Evolutionary conservation across 2,113 vertebrate genomes (phyloP).

Genomic region (Opisthocomus hoazin): DNA sequence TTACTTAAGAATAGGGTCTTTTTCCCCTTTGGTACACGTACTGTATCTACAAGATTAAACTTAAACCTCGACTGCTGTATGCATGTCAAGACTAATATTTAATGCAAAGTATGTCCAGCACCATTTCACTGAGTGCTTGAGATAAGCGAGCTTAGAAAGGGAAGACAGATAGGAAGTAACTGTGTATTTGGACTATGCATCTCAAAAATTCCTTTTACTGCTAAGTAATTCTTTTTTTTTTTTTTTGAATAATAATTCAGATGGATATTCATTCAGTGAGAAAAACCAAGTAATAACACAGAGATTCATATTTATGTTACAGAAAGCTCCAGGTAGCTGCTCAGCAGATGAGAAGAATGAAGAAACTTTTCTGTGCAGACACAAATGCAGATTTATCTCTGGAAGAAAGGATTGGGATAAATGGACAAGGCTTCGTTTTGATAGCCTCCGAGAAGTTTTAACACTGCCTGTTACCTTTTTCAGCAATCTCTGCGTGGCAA

Average conservation of each 20-base stretch:
- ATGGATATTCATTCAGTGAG: neutral
- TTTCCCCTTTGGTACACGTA: neutral
- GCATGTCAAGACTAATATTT: neutral
- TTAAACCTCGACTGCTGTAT: neutral
- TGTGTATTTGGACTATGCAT: neutral
- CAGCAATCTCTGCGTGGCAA: neutral
- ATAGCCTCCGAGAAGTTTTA: neutral
- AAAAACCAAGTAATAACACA: neutral
- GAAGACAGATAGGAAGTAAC: neutral
- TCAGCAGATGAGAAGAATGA: neutral
- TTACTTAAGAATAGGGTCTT: neutral
- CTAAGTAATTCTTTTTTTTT: neutral
- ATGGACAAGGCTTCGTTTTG: neutral
- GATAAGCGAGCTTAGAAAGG: neutral
- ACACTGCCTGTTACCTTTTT: neutral
- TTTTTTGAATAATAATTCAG: neutral
- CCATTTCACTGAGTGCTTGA: neutral
- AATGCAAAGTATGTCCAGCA: neutral
- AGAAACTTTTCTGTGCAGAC: neutral
- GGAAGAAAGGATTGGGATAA: neutral
- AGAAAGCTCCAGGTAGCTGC: neutral
- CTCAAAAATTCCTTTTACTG: neutral
- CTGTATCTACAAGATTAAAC: neutral
- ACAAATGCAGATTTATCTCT: neutral
- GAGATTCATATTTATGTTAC: neutral